These are phyloP conservation scores for Carterocephalus palaemon DNA, from an alignment of 2,888 invertebrate species.

Conservation along the genomic window DNA sequence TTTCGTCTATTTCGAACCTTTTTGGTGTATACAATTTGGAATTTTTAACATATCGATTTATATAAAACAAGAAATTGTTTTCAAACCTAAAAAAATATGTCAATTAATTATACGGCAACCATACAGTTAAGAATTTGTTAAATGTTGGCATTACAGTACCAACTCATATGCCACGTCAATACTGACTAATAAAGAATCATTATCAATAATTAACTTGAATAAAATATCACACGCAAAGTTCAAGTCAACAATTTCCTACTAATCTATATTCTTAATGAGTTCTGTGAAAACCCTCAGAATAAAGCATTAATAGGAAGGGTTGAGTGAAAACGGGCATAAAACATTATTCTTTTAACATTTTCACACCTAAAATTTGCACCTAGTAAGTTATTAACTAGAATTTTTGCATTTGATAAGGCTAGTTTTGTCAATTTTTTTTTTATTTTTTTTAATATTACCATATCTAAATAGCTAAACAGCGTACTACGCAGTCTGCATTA, in stretches of 20 bases:
- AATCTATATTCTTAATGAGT: background rate
- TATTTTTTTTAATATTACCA: conserved; percentile 6
- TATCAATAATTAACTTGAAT: no score
- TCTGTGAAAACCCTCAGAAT: background rate
- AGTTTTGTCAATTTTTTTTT: conserved; percentile 9
- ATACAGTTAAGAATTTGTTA: no score
- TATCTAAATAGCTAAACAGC: conserved; percentile 14
- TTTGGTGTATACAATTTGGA: no score
- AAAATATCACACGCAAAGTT: conserved; percentile 3
- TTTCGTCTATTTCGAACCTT: no score
- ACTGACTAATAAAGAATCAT: no score
- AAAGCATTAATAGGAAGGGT: background rate
- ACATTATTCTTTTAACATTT: conserved; percentile 3
- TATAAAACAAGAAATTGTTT: no score
- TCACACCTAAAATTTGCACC: conserved; percentile 14
- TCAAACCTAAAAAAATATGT: no score
- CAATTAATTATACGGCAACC: no score
- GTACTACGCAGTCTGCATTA: conserved; percentile 7
- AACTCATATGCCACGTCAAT: no score
- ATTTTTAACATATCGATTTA: no score
- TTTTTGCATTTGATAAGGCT: conserved; percentile 9
- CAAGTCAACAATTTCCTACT: background rate
- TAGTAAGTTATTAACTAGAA: conserved; percentile 2
- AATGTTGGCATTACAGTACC: no score
- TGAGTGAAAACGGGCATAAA: conserved; percentile 11